Base-by-base conservation (phyloP, 2,797 vertebrate species). In the Paratrypauchen microcephalus region DNA sequence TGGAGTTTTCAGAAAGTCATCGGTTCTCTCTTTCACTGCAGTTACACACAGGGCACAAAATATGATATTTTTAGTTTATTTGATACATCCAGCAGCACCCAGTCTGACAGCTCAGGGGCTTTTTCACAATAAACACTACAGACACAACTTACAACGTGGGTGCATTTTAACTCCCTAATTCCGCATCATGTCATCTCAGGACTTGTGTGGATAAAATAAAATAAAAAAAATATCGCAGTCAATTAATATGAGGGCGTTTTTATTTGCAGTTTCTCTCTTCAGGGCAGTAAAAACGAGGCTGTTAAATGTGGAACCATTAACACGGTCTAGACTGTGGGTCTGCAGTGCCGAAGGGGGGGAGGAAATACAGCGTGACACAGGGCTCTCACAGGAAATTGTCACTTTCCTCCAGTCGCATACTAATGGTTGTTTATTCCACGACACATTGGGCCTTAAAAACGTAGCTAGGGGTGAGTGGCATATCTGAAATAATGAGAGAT, bases 331-430 rank as follows among this genome's bases (percentile, higher is more conserved):
- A 86, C 86, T 68, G 58, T 6, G 68, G 77, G 69, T 80, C 87
- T 78, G 83, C 73, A 66, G 68, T 71, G 86, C 86, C 75, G 32
- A 47, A 23, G 71, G 81, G 77, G 77, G 68, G 68, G 69, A 56
- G 79, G 72, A 80, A 79, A 83, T 81, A 84, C 74, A 75, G 60
- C 61, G 54, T 19, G 52, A 85, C 82, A 84, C 28, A 60, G 69
- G 16, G 16, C 68, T 80, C 76, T 80, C 70, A 75, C 75, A 84
- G 84, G 82, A 91, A 90, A 92, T 90, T 84, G 83, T 83, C 79
- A 87, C 82, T 88, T 84, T 85, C 77, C 74, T 75, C 75, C 77
- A 83, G 72, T 74, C 66, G 52, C 23, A 65, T 75, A 63, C 77
- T 88, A 87, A 86, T 80, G 82, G 80, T 80, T 86, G 81, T 88